Evolutionary conservation across 2,113 vertebrate species (phyloP), one percentile per base, ranked within the genome.

Genomic region (Hylia prasina): DNA sequence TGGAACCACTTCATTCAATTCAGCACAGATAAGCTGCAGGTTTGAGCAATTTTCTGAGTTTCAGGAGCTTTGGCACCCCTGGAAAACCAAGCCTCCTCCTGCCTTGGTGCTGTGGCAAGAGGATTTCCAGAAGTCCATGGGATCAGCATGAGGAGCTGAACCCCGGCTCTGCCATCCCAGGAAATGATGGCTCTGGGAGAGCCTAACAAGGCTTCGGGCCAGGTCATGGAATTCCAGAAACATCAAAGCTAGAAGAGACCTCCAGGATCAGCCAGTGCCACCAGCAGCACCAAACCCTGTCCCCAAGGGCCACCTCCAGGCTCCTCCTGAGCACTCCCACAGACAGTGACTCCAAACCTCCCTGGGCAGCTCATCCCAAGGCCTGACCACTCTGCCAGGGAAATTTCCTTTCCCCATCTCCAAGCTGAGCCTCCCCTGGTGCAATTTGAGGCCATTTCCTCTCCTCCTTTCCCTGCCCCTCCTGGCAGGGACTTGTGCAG

Each of bases 191-290:
- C 20, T 68, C 18, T 50, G 13, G 31, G 40, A 85, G 6, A 70
- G 7, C 9, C 24, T 30, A 11, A 68, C 25, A 15, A 64, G 51
- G 37, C 18, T 57, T 51, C 53, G 63, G 56, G 13, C 31, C 61
- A 78, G 47, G 20, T 11, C 3, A 47, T n/a, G 57, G 63, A 81
- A 81, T 33, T 37, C 56, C 72, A 47, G 40, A 61, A 61, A 9
- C 44, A 45, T 4, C 9, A 47, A 23, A 19, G 40, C 27, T 14
- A 11, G 53, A 7, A 42, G 14, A 6, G 10, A 0, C 18, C 35
- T 12, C 0, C 11, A 19, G 44, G 44, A 28, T 8, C 64, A 3
- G 0, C 40, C 63, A 51, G 28, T 9, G 20, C 31, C 56, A 24
- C 7, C 57, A 61, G 35, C 73, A 25, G 4, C 57, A 39, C 57